phyloP scores from a whole-genome alignment of 2,797 vertebrate genomes.

The Acanthurus lineatus region DNA sequence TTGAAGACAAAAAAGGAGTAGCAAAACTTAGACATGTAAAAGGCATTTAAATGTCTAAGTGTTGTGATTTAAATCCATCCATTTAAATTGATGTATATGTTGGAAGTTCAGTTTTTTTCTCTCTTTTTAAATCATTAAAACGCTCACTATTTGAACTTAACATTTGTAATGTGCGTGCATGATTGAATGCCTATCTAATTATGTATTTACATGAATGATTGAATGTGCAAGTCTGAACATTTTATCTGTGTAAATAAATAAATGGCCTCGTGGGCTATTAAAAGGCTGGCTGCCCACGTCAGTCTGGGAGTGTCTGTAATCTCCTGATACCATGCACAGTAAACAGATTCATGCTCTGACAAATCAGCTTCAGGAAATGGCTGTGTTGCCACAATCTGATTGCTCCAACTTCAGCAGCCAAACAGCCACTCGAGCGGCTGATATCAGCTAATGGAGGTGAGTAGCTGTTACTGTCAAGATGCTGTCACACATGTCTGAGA shows the following conservation, averaged over 20 bases:
- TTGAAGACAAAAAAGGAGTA: too few relatives aligned
- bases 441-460: conserved; percentile 81
- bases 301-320: conserved; percentile 57
- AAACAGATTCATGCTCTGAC: conserved; percentile 62
- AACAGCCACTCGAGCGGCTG: conserved; percentile 68
- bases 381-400: conserved; percentile 74
- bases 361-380: conserved; percentile 71
- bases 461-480: conserved; percentile 74
- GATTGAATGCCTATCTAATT: conserved; percentile 16
- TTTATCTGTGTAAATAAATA: conserved; percentile 66
- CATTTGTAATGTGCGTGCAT: conserved; percentile 6
- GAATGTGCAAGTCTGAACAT: conserved; percentile 25
- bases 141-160: conserved; percentile 2
- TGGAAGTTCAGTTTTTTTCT: not conserved
- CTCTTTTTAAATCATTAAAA: conserved; percentile 22
- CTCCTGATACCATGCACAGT: conserved; percentile 51
- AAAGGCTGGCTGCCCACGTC: conserved; percentile 59
- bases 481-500: conserved; percentile 64
- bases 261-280: conserved; percentile 58
- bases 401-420: conserved; percentile 61
- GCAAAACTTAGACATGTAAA: not conserved
- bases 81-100: not conserved
- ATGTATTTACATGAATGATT: conserved; percentile 36
- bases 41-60: not conserved
- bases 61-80: not conserved